phyloP scores from a whole-genome alignment of 2,113 vertebrate species.

The Chroicocephalus ridibundus region DNA sequence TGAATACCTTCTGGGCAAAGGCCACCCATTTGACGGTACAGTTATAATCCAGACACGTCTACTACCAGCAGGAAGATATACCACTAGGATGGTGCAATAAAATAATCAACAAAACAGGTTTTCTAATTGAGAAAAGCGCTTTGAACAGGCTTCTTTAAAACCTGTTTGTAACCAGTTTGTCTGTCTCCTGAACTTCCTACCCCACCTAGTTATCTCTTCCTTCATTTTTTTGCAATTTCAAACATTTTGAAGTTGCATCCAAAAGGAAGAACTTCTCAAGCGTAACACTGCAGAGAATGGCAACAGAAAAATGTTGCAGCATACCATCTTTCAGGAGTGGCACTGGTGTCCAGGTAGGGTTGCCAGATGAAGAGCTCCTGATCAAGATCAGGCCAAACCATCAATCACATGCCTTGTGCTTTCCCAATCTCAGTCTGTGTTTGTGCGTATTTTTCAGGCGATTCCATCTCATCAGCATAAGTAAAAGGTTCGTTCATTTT shows the following conservation, averaged over 20 bases:
- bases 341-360: not conserved
- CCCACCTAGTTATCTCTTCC: not conserved
- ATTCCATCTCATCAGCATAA: fast-evolving
- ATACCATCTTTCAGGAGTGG: not conserved
- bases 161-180: not conserved
- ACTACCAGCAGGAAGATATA: not conserved
- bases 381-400: not conserved
- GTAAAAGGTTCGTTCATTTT: not conserved
- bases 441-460: not conserved
- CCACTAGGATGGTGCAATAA: not conserved
- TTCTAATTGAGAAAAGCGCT: not conserved
- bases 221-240: not conserved
- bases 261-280: not conserved
- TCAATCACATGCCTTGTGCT: fast-evolving
- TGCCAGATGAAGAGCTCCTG: not conserved
- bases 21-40: not conserved
- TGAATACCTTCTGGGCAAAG: not conserved
- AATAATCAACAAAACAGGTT: not conserved
- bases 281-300: not conserved
- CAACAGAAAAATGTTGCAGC: not conserved
- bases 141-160: not conserved
- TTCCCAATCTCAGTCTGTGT: not conserved
- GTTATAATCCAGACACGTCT: not conserved
- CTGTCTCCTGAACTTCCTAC: not conserved
- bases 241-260: not conserved